Base-by-base conservation (phyloP, 1,140 invertebrate species). In the Thaumetopoea pityocampa region DNA sequence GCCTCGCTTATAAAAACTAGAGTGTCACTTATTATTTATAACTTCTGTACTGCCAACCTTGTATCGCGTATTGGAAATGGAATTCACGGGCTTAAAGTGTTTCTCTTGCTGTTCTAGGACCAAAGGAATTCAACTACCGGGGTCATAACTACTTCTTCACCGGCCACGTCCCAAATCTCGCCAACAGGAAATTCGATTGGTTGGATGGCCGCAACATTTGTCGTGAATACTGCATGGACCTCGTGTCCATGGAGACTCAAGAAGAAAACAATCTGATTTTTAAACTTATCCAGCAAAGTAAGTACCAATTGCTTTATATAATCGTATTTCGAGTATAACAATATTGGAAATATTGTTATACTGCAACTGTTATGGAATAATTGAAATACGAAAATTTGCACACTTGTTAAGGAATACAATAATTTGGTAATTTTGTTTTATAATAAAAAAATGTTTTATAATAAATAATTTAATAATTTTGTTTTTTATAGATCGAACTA, bases 171-270 rank as follows among this genome's bases (percentile, higher is more conserved):
- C 92, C 92, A 5, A 90, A 89, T 28, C 90, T 94, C 43, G 89
- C 90, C 22, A 92, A 90, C 63, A 90, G 89, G 65, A 94, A 93
- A 80, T 89, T 94, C 7, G 94, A 97, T 77, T 97, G 95, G 94
- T 85, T 96, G 40, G 94, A 96, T 53, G 94, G 93, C 8, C 90
- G 94, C 56, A 97, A 97, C 77, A 89, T 93, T 46, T 97, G 95
- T 81, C 88, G 95, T 43, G 93, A 95, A 73, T 95, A 95, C 72
- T 97, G 95, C 78, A 97, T 97, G 95, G 94, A 96, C 71, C 88
- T 95, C 24, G 91, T 96, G 2, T 94, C 94, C 1, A 86, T 96
- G 57, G 95, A 97, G 77, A 92, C 92, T 1, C 92, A 95, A 80
- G 93, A 95, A 72, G 94, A 97, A 73, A 95, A 96, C 66, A 94